Evolutionary conservation across 1,140 invertebrate species (phyloP), one percentile per base, ranked within the genome.

Genomic region (Goniozus legneri): DNA sequence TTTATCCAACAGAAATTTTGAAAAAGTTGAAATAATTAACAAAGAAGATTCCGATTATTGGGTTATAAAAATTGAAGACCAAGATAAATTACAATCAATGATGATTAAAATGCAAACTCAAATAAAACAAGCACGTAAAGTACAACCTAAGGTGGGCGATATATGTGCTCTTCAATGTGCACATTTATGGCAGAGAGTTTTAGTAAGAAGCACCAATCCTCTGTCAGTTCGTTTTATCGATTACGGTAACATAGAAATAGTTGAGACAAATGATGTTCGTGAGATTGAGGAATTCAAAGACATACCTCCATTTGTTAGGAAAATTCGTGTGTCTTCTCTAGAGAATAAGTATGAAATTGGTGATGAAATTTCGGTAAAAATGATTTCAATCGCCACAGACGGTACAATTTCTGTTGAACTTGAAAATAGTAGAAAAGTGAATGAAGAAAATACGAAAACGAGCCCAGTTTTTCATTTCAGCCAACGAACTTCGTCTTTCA

Each of bases 121-220:
- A 2, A 53, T 36, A 8, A 1, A 37, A 2, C 33, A 44, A 0
- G 43, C 44, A 3, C 24, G 10, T 3, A 37, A 44, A 18, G 21
- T 54, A 0, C 32, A 44, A 8, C 57, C 63, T 8, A n/a, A 56
- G 0, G 2, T 62, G 3, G 61, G 54, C 2, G 15, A 58, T 13
- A 41, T 61, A 3, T 71, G 65, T 24, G 62, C 54, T 3, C 21
- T 52, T 0, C 3, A 52, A 2, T 62, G 43, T 22, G 46, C 60
- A 13, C 14, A 12, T 4, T 1, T 53, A 2, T 75, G 68, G 69
- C 60, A 67, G 24, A 50, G 72, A 34, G 64, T 48, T 2, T 8
- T 50, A 2, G 24, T 73, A 8, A 14, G 46, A 12, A 49, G 42
- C 1, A 0, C 56, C 0, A 43, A 51, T 31, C 64, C 69, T 3